Evolutionary conservation across 1,140 invertebrate species (phyloP).

Genomic region (Bombus picipes): DNA sequence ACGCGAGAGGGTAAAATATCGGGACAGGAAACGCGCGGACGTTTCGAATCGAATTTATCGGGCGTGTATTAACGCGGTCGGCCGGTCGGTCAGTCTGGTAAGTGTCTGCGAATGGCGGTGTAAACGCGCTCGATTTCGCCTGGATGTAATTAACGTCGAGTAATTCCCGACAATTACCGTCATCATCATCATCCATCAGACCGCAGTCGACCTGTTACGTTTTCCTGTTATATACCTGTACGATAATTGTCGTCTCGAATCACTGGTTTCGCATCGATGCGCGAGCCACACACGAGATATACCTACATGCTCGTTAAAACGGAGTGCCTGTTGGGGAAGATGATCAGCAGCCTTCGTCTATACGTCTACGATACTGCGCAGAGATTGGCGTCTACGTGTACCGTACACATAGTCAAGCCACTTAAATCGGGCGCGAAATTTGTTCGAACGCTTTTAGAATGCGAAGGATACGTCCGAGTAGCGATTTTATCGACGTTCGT

Average conservation of each 20-base stretch:
- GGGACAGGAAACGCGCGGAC: slow-evolving; percentile 33
- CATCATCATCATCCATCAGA: slow-evolving; percentile 68
- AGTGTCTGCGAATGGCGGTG: slow-evolving; percentile 63
- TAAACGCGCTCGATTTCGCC: slow-evolving; percentile 52
- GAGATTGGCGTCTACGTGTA: too few relatives aligned
- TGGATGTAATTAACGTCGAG: slow-evolving; percentile 68
- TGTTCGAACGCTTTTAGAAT: too few relatives aligned
- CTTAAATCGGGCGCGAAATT: too few relatives aligned
- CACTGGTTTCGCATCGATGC: slow-evolving; percentile 48
- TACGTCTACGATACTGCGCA: background rate
- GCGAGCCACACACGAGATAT: background rate
- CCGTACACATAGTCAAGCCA: too few relatives aligned
- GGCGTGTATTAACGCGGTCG: slow-evolving; percentile 66
- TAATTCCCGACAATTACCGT: slow-evolving; percentile 70
- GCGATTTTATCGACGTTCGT: slow-evolving; percentile 10
- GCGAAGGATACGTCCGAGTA: background rate
- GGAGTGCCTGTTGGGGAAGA: background rate
- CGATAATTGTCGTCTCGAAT: slow-evolving; percentile 66
- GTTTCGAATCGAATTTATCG: slow-evolving; percentile 65
- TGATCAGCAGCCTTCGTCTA: background rate
- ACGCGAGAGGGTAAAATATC: slow-evolving; percentile 62
- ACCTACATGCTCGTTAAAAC: slow-evolving; percentile 25
- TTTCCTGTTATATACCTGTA: slow-evolving; percentile 70
- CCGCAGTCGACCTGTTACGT: slow-evolving; percentile 69
- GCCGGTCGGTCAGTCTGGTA: slow-evolving; percentile 58